Conservation (phyloP, 1,140 invertebrate species). For the Ips nitidus region DNA sequence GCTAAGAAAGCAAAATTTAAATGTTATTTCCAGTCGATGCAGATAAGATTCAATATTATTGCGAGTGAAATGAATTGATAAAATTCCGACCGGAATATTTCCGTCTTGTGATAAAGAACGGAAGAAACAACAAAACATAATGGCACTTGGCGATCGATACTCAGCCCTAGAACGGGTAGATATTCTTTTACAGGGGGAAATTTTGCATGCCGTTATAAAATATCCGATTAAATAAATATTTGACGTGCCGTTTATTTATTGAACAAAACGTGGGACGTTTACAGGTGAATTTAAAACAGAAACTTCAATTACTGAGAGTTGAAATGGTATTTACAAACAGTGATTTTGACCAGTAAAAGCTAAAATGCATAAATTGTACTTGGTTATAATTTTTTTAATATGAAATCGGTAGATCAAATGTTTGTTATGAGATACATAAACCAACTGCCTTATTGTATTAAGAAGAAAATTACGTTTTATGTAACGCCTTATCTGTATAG, state of each 20-base stretch:
- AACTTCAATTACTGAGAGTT: too few relatives aligned
- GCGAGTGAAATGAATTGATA: conserved; percentile 19
- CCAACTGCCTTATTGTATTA: too few relatives aligned
- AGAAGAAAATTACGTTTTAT: too few relatives aligned
- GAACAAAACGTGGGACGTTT: too few relatives aligned
- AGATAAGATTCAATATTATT: conserved; percentile 5
- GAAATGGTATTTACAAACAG: too few relatives aligned
- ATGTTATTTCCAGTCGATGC: not conserved
- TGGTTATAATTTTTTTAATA: too few relatives aligned
- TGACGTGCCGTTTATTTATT: conserved; percentile 4
- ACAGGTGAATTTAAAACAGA: too few relatives aligned
- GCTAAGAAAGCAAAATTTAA: not conserved
- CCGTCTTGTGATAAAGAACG: conserved; percentile 23
- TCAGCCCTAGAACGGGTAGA: conserved; percentile 2
- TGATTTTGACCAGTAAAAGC: too few relatives aligned
- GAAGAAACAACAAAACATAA: conserved; percentile 29
- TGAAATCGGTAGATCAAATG: too few relatives aligned
- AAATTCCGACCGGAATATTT: conserved; percentile 19
- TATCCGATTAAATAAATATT: conserved; percentile 25
- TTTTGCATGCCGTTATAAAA: conserved; percentile 8
- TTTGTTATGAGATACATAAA: too few relatives aligned
- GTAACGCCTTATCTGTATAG: too few relatives aligned
- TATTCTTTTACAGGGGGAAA: conserved; percentile 3
- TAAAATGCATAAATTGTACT: too few relatives aligned
- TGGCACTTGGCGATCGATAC: conserved; percentile 15